Base-by-base conservation (phyloP, 2,797 vertebrate species). In the Chelonia mydas region DNA sequence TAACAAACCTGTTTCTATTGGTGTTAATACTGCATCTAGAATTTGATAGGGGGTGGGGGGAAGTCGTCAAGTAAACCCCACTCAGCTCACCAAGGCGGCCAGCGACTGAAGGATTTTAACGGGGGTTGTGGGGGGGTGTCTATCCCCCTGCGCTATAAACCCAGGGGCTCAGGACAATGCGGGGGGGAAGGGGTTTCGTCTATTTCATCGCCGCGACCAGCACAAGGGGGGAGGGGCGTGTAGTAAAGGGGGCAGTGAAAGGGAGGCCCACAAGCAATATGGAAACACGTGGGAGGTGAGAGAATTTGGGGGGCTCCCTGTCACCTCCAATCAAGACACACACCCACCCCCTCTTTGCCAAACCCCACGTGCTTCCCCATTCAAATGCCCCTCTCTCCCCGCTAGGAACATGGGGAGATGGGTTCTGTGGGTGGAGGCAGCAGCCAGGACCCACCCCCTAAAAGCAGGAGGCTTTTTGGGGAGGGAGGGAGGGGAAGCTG, bases 331-430 rank as follows among this genome's bases (percentile, higher is more conserved):
- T 6, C 59, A 65, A 65, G 59, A 33, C 33, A 65, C 51, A 90
- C 86, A 91, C 91, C 92, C 83, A 49, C 86, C 92, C 84, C 87
- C 88, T 81, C 61, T 83, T 84, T 84, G 88, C 87, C 81, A 80
- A 76, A 92, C 84, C 91, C 47, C 93, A 65, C 68, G 93, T 81
- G 84, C 93, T 90, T 84, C 90, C 95, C 95, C 96, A 88, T 92
- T 88, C 94, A 88, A 89, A 95, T 41, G 41, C 41, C 41, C 41
- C 41, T 41, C 47, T 95, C 96, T 92, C 96, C 96, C 33, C 25
- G 15, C 91, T 94, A 94, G 96, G 91, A 93, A 95, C 87, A 87
- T 86, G 95, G 94, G 95, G 89, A 96, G 95, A 97, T 93, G 96
- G 96, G 79, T 91, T 87, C 89, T 81, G 93, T 57, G 88, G 27